Base-by-base conservation (phyloP, 2,888 invertebrate species). In the Drosophila meridiana region DNA sequence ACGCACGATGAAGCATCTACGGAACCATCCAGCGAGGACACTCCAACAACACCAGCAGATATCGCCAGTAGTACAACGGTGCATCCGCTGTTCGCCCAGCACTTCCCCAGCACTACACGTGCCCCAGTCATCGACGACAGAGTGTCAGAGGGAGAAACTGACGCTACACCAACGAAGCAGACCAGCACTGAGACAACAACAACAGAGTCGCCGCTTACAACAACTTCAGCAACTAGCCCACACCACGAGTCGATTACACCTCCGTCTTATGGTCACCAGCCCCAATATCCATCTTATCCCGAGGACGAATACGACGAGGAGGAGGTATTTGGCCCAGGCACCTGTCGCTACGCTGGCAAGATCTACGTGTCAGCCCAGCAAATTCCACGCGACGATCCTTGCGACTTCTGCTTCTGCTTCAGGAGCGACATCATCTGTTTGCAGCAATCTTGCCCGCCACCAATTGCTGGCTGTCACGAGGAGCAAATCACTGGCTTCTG, bases 371-470 rank as follows among this genome's bases (percentile, higher is more conserved):
- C 98, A 2, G 98, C 98, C 2, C 98, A 98, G 93, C 98, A 98
- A 94, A 98, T 98, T 90, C 98, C 98, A 47, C 95, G 98, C 84
- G 97, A 98, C 86, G 98, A 98, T 94, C 98, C 98, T 32, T 98
- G 98, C 92, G 98, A 98, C 92, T 98, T 98, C 94, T 98, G 98
- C 93, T 98, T 98, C 96, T 98, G 98, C 94, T 98, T 98, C 94
- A 95, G 98, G 93, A 97, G 98, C 92, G 98, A 98, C 92, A 98
- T 98, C 87, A 98, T 98, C 90, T 98, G 98, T 89, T 94, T 98
- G 79, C 98, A 98, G 93, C 98, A 98, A 93, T 98, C 98, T 90
- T 98, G 98, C 93, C 98, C 98, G 61, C 98, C 98, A 58, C 98
- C 98, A 47, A 98, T 98, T 87, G 96, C 96, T 58, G 97, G 97